A percentile compares a stretch with the other conserved stretches of the same genome.
phyloP scores from a whole-genome alignment of 2,797 vertebrate species.

The Adelosebastes latens region DNA sequence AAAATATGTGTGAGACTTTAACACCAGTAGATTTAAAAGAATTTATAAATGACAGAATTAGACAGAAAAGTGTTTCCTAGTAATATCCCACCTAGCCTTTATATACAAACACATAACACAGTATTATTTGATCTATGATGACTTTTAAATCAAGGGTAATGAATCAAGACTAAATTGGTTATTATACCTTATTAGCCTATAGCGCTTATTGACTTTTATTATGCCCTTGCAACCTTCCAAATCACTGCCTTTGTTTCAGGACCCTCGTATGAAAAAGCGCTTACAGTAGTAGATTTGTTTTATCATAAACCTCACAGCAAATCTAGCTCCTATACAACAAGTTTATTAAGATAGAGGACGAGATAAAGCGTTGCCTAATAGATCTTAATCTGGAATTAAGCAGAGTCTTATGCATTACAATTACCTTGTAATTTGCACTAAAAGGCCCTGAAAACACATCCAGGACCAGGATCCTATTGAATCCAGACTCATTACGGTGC shows the following conservation, averaged over 20 bases:
- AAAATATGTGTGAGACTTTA: background rate
- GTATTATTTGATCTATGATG: background rate
- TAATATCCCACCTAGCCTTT: background rate
- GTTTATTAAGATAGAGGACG: slow-evolving; percentile 45
- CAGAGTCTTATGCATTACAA: slow-evolving; percentile 65
- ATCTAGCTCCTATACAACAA: slow-evolving; percentile 29
- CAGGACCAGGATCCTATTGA: slow-evolving; percentile 71
- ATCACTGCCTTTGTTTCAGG: slow-evolving; percentile 30
- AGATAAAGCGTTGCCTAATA: slow-evolving; percentile 38
- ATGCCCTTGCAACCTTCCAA: slow-evolving; percentile 30
- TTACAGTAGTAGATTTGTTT: slow-evolving; percentile 24
- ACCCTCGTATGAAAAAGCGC: slow-evolving; percentile 18
- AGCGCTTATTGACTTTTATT: slow-evolving; percentile 30
- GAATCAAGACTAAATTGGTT: background rate
- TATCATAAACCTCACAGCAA: slow-evolving; percentile 43
- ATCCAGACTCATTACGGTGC: slow-evolving; percentile 78
- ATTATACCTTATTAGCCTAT: slow-evolving; percentile 19
- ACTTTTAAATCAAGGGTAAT: slow-evolving; percentile 15
- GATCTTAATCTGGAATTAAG: slow-evolving; percentile 69
- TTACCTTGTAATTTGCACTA: slow-evolving; percentile 72
- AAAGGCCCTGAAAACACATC: slow-evolving; percentile 78
- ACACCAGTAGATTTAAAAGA: background rate
- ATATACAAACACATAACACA: background rate
- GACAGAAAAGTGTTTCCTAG: slow-evolving; percentile 4
- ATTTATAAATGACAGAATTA: slow-evolving; percentile 5